Evolutionary conservation across 2,888 invertebrate genomes (phyloP).

Genomic region (Chouioia cunea): DNA sequence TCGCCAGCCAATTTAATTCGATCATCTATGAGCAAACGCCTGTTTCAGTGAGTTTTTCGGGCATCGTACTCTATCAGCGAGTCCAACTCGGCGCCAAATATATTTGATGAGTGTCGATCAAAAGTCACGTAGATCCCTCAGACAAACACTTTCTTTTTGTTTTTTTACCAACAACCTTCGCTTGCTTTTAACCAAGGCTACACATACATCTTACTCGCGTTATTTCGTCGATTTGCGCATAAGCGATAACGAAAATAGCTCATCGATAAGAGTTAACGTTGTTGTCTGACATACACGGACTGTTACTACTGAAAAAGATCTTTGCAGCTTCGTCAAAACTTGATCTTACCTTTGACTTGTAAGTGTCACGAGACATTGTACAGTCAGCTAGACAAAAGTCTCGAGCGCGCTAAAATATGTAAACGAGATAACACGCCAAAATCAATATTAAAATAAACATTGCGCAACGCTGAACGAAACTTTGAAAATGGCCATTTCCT

Average conservation of each 20-base stretch:
- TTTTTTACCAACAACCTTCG: slow-evolving; percentile 17
- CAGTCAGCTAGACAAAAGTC: too few species aligned
- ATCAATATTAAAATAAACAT: too few species aligned
- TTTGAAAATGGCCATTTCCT: too few species aligned
- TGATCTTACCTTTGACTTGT: too few species aligned
- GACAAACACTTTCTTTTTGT: slow-evolving; percentile 20
- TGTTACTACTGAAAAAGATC: too few species aligned
- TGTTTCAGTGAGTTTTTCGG: slow-evolving; percentile 5
- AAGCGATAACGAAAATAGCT: too few species aligned
- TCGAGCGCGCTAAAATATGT: too few species aligned
- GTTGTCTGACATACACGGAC: background rate
- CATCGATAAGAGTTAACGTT: background rate
- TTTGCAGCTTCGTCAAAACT: too few species aligned
- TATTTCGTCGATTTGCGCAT: slow-evolving; percentile 4
- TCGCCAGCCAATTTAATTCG: slow-evolving; percentile 1
- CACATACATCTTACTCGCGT: slow-evolving; percentile 3
- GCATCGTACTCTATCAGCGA: background rate
- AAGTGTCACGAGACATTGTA: too few species aligned
- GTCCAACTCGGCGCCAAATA: slow-evolving; percentile 4
- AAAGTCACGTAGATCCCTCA: slow-evolving; percentile 3
- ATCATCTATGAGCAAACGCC: slow-evolving; percentile 19
- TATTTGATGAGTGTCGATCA: slow-evolving; percentile 34
- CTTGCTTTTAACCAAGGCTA: slow-evolving; percentile 23
- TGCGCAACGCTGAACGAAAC: too few species aligned
- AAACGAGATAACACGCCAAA: too few species aligned